These are phyloP conservation scores for Helicoverpa armigera DNA, from an alignment of 1,140 invertebrate genomes.

Conservation along the genomic window DNA sequence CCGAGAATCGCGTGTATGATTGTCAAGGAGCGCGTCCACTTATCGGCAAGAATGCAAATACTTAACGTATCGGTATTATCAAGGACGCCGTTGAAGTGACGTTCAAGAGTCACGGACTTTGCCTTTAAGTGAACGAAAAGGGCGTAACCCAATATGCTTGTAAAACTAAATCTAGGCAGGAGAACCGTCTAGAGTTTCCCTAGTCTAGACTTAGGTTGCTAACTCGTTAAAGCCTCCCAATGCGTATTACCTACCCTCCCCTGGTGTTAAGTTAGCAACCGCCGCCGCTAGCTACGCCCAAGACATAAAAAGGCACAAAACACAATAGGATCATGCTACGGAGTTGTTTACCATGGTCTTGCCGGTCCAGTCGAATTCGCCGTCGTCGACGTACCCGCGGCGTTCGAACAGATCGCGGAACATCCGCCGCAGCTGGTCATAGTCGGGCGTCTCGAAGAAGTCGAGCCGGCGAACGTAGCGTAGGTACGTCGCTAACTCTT, in stretches of 20 bases:
- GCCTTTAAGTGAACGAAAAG: slow-evolving; percentile 11
- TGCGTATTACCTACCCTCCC: too few relatives aligned
- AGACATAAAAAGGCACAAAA: not conserved
- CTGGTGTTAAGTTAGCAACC: not conserved
- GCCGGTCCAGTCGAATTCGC: slow-evolving; percentile 99
- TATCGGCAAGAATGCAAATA: slow-evolving; percentile 37
- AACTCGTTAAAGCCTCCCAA: too few relatives aligned
- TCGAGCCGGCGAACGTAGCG: slow-evolving; percentile 98
- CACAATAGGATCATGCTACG: slow-evolving; percentile 45
- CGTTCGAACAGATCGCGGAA: slow-evolving; percentile 98
- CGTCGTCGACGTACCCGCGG: slow-evolving; percentile 97
- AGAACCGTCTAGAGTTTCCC: slow-evolving; percentile 6
- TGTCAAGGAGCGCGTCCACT: slow-evolving; percentile 31
- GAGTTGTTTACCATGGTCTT: slow-evolving; percentile 93
- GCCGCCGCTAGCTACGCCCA: not conserved
- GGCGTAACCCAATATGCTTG: slow-evolving; percentile 20
- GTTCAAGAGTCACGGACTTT: slow-evolving; percentile 9
- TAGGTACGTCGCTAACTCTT: slow-evolving; percentile 98
- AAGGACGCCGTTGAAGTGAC: not conserved
- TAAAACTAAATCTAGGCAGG: slow-evolving; percentile 8
- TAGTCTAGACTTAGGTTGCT: too few relatives aligned
- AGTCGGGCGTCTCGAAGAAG: slow-evolving; percentile 99
- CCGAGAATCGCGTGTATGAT: slow-evolving; percentile 35
- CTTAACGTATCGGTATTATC: slow-evolving; percentile 15
- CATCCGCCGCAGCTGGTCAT: slow-evolving; percentile 98